These are phyloP conservation scores for Mustelus asterias DNA, from an alignment of 2,113 vertebrate species.

Conservation along the genomic window DNA sequence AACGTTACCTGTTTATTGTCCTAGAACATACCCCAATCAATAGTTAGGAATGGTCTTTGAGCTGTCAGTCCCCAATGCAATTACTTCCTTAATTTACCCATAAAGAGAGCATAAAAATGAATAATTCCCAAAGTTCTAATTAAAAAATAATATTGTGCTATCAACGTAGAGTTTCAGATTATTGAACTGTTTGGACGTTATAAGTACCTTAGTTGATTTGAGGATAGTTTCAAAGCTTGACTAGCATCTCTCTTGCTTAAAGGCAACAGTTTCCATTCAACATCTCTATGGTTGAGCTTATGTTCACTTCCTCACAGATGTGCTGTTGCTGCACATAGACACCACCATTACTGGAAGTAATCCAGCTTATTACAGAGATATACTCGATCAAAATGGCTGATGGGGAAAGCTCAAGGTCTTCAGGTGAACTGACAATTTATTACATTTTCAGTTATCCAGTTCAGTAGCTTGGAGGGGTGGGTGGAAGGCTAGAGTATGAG, in stretches of 20 bases:
- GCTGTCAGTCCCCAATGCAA: neutral
- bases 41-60: neutral
- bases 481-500: neutral
- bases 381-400: slow-evolving; percentile 11
- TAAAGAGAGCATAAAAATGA: neutral
- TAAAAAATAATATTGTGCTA: neutral
- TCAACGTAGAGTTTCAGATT: neutral
- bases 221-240: neutral
- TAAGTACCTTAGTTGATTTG: neutral
- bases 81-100: neutral
- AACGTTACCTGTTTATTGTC: neutral
- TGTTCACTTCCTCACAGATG: neutral
- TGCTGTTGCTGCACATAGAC: neutral
- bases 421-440: neutral
- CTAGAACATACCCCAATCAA: no score
- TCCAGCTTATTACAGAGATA: neutral
- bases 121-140: neutral
- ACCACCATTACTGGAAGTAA: neutral
- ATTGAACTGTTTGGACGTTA: neutral
- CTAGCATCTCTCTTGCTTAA: neutral
- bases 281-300: neutral
- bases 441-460: neutral
- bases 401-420: neutral
- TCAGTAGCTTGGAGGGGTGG: neutral
- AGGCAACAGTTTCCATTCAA: neutral